Evolutionary conservation across 2,797 vertebrate species (phyloP).

Genomic region (Margarornis squamiger): DNA sequence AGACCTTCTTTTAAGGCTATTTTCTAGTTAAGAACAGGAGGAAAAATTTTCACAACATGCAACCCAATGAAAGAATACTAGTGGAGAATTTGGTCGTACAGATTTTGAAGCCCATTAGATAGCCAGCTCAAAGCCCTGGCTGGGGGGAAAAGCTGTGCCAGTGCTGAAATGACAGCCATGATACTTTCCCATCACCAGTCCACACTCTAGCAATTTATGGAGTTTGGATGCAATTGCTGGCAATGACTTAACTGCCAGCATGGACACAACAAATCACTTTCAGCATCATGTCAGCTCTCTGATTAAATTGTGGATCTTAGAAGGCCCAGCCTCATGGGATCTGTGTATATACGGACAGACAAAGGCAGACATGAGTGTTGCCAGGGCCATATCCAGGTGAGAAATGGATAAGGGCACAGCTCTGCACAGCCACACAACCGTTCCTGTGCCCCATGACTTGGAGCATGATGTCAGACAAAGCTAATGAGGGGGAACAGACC

Average conservation of each 20-base stretch:
- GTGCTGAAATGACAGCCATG: slow-evolving; percentile 18
- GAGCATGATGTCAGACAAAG: not conserved
- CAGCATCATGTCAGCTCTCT: slow-evolving; percentile 36
- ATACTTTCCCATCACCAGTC: not conserved
- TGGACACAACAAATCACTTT: slow-evolving; percentile 58
- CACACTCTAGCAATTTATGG: slow-evolving; percentile 30
- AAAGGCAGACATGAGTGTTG: not conserved
- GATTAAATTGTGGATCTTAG: slow-evolving; percentile 54
- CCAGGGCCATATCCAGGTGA: not conserved
- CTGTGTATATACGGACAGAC: not conserved
- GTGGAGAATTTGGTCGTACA: not conserved
- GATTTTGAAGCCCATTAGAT: not conserved
- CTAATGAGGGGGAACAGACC: slow-evolving; percentile 51
- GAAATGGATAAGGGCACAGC: not conserved
- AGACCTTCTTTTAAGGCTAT: not conserved
- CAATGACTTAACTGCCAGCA: slow-evolving; percentile 51
- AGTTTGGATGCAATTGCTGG: slow-evolving; percentile 45
- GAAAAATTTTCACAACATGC: not conserved
- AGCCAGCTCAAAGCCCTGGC: not conserved
- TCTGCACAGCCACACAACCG: not conserved
- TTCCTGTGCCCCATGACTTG: slow-evolving; percentile 27
- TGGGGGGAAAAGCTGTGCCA: not conserved
- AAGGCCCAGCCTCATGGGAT: not conserved
- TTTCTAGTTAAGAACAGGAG: not conserved
- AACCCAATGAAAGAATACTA: not conserved